These are phyloP conservation scores for Lymantria dispar DNA, from an alignment of 2,888 invertebrate species.

Conservation along the genomic window DNA sequence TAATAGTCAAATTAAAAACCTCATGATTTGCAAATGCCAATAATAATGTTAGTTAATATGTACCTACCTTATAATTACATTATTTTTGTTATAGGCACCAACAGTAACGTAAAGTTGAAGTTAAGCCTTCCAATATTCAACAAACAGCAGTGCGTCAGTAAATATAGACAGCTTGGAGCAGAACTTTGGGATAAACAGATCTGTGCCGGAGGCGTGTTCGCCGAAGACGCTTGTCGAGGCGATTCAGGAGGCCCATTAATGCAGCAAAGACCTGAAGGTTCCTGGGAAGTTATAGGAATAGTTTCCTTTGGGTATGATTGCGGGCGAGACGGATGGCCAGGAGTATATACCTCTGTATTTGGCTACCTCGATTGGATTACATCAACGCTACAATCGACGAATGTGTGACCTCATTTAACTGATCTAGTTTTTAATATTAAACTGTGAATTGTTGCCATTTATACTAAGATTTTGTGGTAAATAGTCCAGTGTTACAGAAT, in stretches of 20 bases:
- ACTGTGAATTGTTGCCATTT: slow-evolving; percentile 9
- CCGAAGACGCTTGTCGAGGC: slow-evolving; percentile 88
- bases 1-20: too few relatives aligned
- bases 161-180: slow-evolving; percentile 75
- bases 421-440: background rate
- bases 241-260: slow-evolving; percentile 91
- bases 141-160: slow-evolving; percentile 74
- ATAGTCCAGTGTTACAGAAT: slow-evolving; percentile 4
- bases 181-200: slow-evolving; percentile 80
- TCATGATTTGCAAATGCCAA: too few relatives aligned
- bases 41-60: background rate
- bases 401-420: slow-evolving; percentile 34
- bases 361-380: slow-evolving; percentile 85
- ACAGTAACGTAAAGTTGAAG: slow-evolving; percentile 85
- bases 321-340: slow-evolving; percentile 85
- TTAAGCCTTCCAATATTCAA: slow-evolving; percentile 82
- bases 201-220: slow-evolving; percentile 87
- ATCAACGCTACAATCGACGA: slow-evolving; percentile 50
- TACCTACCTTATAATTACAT: background rate
- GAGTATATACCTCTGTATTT: slow-evolving; percentile 85
- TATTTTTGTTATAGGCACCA: slow-evolving; percentile 51
- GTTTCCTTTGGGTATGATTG: slow-evolving; percentile 87
- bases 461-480: slow-evolving; percentile 6
- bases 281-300: slow-evolving; percentile 84
- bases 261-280: slow-evolving; percentile 71